phyloP scores from a whole-genome alignment of 2,797 vertebrate genomes.

The Crotalus adamanteus region DNA sequence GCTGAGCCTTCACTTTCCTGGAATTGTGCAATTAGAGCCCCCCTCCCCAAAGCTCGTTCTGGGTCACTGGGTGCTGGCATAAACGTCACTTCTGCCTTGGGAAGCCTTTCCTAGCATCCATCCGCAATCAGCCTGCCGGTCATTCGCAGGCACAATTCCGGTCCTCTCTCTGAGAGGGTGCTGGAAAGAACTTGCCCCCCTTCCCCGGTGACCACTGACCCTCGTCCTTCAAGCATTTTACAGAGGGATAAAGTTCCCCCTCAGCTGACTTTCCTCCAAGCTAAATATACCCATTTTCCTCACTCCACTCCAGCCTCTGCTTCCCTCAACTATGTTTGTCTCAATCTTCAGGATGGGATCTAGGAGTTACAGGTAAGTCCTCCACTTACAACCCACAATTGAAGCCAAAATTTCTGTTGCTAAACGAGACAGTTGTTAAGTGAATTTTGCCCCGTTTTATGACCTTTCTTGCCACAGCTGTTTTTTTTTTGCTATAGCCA shows the following conservation, averaged over 20 bases:
- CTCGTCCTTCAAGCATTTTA: background rate
- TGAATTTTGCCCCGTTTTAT: background rate
- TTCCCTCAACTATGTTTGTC: background rate
- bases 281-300: background rate
- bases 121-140: background rate
- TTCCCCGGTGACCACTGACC: background rate
- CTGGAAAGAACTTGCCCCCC: background rate
- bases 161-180: background rate
- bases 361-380: background rate
- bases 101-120: background rate
- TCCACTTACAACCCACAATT: background rate
- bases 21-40: background rate
- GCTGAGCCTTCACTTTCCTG: background rate
- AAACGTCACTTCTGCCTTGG: background rate
- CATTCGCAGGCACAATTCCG: background rate
- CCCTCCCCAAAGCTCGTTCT: background rate
- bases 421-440: background rate
- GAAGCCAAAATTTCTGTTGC: background rate
- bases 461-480: background rate
- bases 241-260: background rate
- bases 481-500: too few species aligned
- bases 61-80: background rate
- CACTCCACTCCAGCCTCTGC: background rate
- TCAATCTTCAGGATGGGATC: background rate
- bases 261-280: background rate